Percentiles rank a stretch among this genome's conserved stretches.
Conservation (phyloP, 1,140 invertebrate species). For the Tetragonula clypearis region DNA sequence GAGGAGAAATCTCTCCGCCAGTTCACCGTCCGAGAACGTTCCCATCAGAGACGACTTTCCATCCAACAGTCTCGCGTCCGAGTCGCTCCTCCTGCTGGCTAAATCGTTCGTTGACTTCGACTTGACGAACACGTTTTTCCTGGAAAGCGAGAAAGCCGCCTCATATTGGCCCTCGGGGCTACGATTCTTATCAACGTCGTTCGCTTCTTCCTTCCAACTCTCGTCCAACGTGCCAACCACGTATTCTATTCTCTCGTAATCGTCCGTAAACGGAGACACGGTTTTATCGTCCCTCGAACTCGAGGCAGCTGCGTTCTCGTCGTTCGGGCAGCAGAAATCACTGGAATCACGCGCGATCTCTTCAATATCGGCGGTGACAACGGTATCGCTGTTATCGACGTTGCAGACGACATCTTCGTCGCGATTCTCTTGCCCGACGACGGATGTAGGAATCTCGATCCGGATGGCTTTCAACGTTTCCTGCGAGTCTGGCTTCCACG, state of each 20-base stretch:
- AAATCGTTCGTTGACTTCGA: conserved; percentile 24
- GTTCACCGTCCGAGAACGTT: background rate
- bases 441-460: too few species aligned
- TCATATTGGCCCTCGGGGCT: background rate
- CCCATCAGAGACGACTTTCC: background rate
- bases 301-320: too few species aligned
- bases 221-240: background rate
- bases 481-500: background rate
- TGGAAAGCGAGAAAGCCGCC: too few species aligned
- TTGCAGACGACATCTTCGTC: background rate
- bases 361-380: background rate
- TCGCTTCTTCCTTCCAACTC: background rate
- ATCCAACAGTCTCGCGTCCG: background rate
- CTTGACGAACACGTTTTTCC: background rate
- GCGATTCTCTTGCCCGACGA: background rate
- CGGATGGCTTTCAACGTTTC: background rate
- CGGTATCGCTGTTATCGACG: conserved; percentile 6
- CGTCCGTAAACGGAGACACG: conserved; percentile 11
- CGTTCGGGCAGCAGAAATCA: background rate
- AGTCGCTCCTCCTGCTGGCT: background rate
- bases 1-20: background rate
- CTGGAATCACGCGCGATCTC: background rate
- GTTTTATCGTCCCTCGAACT: background rate
- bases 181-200: background rate
- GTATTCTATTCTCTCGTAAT: conserved; percentile 53